These are phyloP conservation scores for Panagrolaimus sp. DNA, from an alignment of 1,140 invertebrate genomes.

Conservation along the genomic window DNA sequence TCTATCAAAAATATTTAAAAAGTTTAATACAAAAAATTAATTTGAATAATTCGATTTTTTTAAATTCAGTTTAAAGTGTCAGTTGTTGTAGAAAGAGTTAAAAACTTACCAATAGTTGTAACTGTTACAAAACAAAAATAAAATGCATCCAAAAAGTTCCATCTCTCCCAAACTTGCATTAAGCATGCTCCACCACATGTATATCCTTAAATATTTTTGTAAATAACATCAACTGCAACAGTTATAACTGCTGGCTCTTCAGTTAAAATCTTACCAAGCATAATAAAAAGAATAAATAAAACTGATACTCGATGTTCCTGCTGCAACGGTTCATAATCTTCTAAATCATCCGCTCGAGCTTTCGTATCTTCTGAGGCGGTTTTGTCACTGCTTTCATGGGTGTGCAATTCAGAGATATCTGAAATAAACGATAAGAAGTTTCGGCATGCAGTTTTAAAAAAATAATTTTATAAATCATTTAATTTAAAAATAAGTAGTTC, in stretches of 20 bases:
- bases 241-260: too few relatives aligned
- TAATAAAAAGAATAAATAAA: constrained; percentile 58
- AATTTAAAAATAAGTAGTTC: too few relatives aligned
- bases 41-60: too few relatives aligned
- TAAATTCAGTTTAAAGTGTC: too few relatives aligned
- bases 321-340: constrained; percentile 39
- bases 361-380: constrained; percentile 49
- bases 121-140: constrained; percentile 60
- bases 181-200: constrained; percentile 59
- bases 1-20: too few relatives aligned
- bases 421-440: background rate
- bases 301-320: constrained; percentile 56
- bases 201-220: constrained; percentile 34
- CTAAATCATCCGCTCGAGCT: constrained; percentile 44
- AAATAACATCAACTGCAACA: too few relatives aligned
- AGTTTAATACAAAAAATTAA: too few relatives aligned
- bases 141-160: constrained; percentile 58
- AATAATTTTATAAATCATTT: too few relatives aligned
- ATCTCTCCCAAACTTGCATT: constrained; percentile 59
- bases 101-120: constrained; percentile 55
- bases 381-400: constrained; percentile 40
- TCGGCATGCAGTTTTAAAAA: too few relatives aligned
- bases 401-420: constrained; percentile 58
- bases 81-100: background rate
- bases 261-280: constrained; percentile 32